phyloP scores from a whole-genome alignment of 1,140 invertebrate genomes.

The Drosophila auraria region DNA sequence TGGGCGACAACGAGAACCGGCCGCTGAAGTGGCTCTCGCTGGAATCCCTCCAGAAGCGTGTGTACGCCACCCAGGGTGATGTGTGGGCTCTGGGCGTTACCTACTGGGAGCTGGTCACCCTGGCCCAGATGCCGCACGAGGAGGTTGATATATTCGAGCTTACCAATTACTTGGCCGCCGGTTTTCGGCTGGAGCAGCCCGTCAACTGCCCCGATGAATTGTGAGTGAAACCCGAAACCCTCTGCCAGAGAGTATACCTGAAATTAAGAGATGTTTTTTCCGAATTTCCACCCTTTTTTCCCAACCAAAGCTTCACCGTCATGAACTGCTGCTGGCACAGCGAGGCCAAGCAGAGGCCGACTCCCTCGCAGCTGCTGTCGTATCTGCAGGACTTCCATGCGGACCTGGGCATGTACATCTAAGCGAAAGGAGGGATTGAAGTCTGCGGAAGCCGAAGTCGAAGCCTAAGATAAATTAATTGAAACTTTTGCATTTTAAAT shows the following conservation, averaged over 20 bases:
- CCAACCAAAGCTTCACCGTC: conserved; percentile 90
- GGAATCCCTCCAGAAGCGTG: conserved; percentile 92
- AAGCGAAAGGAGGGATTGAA: conserved; percentile 19
- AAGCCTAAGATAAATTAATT: conserved; percentile 70
- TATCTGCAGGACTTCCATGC: conserved; percentile 96
- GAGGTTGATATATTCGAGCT: conserved; percentile 97
- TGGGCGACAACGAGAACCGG: conserved; percentile 97
- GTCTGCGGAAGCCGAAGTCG: conserved; percentile 4
- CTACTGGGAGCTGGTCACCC: conserved; percentile 96
- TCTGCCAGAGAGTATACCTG: not conserved
- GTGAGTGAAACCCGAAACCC: conserved; percentile 87
- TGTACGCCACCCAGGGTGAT: conserved; percentile 75
- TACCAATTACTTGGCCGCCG: conserved; percentile 93
- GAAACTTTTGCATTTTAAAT: conserved; percentile 78
- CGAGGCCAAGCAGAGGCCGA: conserved; percentile 91
- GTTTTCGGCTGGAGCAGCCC: conserved; percentile 95
- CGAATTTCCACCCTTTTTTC: not conserved
- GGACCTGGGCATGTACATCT: conserved; percentile 92
- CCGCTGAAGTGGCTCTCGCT: conserved; percentile 98
- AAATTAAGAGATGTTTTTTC: not conserved
- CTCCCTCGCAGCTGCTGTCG: conserved; percentile 92
- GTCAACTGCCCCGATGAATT: conserved; percentile 97
- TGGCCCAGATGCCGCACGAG: conserved; percentile 88
- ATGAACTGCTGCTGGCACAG: conserved; percentile 97
- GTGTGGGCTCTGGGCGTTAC: conserved; percentile 96